Percentiles rank a stretch among this genome's conserved stretches.
Conservation (phyloP, 2,113 vertebrate genomes). For the Haliaeetus leucogaster region DNA sequence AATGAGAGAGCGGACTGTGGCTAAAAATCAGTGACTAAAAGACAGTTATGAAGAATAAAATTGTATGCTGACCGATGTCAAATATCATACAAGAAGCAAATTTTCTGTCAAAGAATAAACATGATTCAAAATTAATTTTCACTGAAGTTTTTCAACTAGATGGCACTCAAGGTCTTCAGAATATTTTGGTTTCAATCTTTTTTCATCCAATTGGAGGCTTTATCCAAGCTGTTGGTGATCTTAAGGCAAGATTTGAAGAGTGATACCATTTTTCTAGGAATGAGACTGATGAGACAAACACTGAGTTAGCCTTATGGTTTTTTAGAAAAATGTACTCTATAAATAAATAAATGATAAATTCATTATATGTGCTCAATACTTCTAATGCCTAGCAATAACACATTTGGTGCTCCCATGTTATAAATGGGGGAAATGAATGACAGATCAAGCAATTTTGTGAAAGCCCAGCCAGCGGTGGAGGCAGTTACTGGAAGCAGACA, state of each 20-base stretch:
- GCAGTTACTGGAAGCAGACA: neutral
- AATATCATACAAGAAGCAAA: neutral
- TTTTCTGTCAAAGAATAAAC: neutral
- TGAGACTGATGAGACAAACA: neutral
- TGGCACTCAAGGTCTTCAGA: neutral
- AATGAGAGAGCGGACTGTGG: neutral
- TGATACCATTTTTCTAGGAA: neutral
- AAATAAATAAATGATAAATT: neutral
- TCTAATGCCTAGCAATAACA: neutral
- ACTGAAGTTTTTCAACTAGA: neutral
- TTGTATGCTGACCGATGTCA: neutral
- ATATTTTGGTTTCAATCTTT: neutral
- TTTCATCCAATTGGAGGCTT: neutral
- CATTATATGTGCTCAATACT: neutral
- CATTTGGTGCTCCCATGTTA: fast-evolving
- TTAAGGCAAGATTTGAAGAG: fast-evolving
- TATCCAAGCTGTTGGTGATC: neutral
- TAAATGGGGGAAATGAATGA: neutral
- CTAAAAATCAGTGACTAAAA: neutral
- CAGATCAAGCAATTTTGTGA: neutral
- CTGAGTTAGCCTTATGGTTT: neutral
- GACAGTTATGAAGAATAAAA: neutral
- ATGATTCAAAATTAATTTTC: neutral
- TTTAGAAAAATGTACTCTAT: neutral
- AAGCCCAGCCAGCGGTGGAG: neutral